Evolutionary conservation across 1,140 invertebrate species (phyloP), one percentile per base, ranked within the genome.

Genomic region (Zophobas morio): DNA sequence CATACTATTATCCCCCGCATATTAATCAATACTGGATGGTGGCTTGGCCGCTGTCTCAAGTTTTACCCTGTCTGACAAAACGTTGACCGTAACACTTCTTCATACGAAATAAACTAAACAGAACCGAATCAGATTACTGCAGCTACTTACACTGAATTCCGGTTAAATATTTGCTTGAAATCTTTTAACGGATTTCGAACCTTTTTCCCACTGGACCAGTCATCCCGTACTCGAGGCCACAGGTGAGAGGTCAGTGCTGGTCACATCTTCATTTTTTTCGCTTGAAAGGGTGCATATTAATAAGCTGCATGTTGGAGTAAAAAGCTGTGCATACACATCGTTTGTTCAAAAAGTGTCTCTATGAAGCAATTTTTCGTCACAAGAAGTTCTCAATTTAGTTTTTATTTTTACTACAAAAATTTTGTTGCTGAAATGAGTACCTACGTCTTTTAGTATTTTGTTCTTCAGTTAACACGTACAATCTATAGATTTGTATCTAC

Each of bases 1-100:
- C 82, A 79, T 82, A 82, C 84, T 82, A 84, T 85, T 85, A 84
- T 85, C 81, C 84, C 81, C 80, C 81, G 83, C 81, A 84, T 85
- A 85, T 85, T 85, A 85, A 85, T 85, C 84, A 85, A 84, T 85
- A 85, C 81, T 79, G 66, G 75, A 71, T 73, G 47, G 71, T 70
- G 71, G 46, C 70, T 60, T 72, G 63, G 66, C 75, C 54, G 60
- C 60, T 63, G 57, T 71, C 75, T 77, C 75, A 77, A 77, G 70
- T 77, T 77, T 72, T 70, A 60, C 57, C 74, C 60, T 66, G 4
- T 37, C 60, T 66, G 60, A 66, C 60, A 66, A 66, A 66, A 40
- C 39, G 60, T 66, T 39, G 60, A 66, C 60, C 60, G 20, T 66
- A 54, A 54, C 71, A 54, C 51, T 53, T 73, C 47, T 73, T 73